A percentile compares a stretch with the other conserved stretches of the same genome.
phyloP scores from a whole-genome alignment of 2,113 vertebrate genomes.

The Bos indicus region DNA sequence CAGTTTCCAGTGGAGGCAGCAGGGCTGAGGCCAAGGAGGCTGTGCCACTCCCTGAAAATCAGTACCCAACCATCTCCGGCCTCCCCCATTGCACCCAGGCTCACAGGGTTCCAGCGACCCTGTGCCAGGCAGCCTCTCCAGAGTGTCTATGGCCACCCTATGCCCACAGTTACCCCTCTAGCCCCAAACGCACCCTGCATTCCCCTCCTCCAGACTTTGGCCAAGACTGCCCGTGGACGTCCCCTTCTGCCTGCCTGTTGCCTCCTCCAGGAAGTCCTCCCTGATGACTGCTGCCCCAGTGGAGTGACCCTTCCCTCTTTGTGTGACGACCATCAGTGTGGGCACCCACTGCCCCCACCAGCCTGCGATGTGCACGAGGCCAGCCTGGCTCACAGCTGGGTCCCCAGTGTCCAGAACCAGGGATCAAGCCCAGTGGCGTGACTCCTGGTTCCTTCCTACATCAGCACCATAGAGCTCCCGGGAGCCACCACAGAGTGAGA shows the following conservation, averaged over 20 bases:
- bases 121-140: background rate
- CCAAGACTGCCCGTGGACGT: rapidly evolving
- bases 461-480: rapidly evolving
- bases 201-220: background rate
- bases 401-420: background rate
- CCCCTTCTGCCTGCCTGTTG: background rate
- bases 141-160: background rate
- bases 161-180: background rate
- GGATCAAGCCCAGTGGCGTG: background rate
- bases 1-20: background rate
- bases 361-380: rapidly evolving
- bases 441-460: background rate
- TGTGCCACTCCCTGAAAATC: background rate
- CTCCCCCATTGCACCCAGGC: background rate
- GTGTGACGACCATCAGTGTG: background rate
- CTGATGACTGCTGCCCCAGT: background rate
- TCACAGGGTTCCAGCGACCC: rapidly evolving
- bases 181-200: background rate
- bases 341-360: rapidly evolving
- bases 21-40: background rate
- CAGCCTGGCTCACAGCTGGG: rapidly evolving
- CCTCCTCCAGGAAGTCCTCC: background rate
- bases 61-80: rapidly evolving
- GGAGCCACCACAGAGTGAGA: rapidly evolving
- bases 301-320: background rate